A percentile compares a stretch with the other conserved stretches of the same genome.
These are phyloP conservation scores for Iphiclides podalirius DNA, from an alignment of 2,888 invertebrate species.

Conservation along the genomic window DNA sequence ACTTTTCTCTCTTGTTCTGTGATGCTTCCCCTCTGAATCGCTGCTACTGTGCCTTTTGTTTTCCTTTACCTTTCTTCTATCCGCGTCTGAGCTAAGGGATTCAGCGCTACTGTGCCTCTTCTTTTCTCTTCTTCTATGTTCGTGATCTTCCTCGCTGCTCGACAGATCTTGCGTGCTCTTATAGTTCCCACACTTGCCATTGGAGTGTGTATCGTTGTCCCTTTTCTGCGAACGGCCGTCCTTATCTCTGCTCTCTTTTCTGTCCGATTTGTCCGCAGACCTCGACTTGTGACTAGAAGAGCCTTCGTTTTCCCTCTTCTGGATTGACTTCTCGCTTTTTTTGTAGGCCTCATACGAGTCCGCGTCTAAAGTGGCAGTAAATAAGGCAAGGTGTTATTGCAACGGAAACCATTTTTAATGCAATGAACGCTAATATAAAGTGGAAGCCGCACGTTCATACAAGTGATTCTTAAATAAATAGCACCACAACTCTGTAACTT, in stretches of 20 bases:
- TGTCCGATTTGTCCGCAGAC: slow-evolving; percentile 32
- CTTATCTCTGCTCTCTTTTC: slow-evolving; percentile 29
- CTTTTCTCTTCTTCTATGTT: slow-evolving; percentile 35
- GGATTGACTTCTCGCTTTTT: slow-evolving; percentile 59
- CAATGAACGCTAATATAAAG: too few species aligned
- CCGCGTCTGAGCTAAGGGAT: slow-evolving; percentile 48
- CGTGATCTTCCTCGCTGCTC: slow-evolving; percentile 33
- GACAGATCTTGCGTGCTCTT: slow-evolving; percentile 39
- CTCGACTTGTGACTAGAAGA: slow-evolving; percentile 43
- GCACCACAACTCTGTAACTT: too few species aligned
- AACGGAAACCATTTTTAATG: too few species aligned
- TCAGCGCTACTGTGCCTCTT: slow-evolving; percentile 47
- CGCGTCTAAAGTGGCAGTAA: slow-evolving; percentile 75
- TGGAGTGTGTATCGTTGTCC: slow-evolving; percentile 40
- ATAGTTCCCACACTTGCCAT: slow-evolving; percentile 40
- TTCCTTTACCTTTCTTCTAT: slow-evolving; percentile 37
- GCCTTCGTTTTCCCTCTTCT: slow-evolving; percentile 37
- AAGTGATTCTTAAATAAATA: too few species aligned
- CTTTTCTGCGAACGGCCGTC: slow-evolving; percentile 29
- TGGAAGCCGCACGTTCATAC: too few species aligned
- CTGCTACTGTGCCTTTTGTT: slow-evolving; percentile 41
- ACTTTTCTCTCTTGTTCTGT: slow-evolving; percentile 53
- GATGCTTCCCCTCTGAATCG: slow-evolving; percentile 38
- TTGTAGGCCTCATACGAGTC: slow-evolving; percentile 86
- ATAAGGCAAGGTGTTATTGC: too few species aligned